These are phyloP conservation scores for Peromyscus aztecus DNA, from an alignment of 2,797 vertebrate genomes.

Conservation along the genomic window DNA sequence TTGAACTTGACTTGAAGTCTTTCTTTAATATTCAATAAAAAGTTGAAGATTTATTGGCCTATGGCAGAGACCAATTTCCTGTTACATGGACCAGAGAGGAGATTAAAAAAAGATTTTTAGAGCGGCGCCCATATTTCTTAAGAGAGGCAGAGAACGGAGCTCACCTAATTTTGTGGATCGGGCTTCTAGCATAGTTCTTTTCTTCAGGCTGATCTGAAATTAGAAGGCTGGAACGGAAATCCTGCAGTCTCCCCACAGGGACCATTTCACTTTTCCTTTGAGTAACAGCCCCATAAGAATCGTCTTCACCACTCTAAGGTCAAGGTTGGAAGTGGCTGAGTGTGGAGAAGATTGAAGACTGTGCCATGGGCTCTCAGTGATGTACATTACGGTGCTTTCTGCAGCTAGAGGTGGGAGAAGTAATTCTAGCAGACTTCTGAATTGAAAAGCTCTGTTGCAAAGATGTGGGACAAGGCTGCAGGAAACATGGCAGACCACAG, in stretches of 20 bases:
- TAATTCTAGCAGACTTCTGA: constrained; percentile 12
- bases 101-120: constrained; percentile 78
- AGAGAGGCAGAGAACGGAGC: constrained; percentile 56
- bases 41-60: constrained; percentile 66
- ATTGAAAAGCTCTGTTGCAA: constrained; percentile 61
- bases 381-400: not conserved
- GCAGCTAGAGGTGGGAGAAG: not conserved
- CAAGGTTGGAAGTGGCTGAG: constrained; percentile 74
- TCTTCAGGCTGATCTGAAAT: constrained; percentile 81
- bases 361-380: constrained; percentile 15
- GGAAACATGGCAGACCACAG: constrained; percentile 19
- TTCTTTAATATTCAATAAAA: constrained; percentile 78
- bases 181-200: constrained; percentile 17
- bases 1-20: constrained; percentile 72
- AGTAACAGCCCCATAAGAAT: constrained; percentile 76
- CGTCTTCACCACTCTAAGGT: constrained; percentile 64
- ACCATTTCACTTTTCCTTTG: constrained; percentile 73
- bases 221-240: constrained; percentile 65
- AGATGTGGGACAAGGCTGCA: not conserved
- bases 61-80: constrained; percentile 75
- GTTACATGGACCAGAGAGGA: constrained; percentile 71
- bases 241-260: constrained; percentile 53
- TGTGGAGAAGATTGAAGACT: constrained; percentile 75
- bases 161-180: constrained; percentile 73
- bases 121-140: constrained; percentile 69